A percentile compares a stretch with the other conserved stretches of the same genome.
Conservation (phyloP, 2,797 vertebrate genomes). For the Nannoperca australis region DNA sequence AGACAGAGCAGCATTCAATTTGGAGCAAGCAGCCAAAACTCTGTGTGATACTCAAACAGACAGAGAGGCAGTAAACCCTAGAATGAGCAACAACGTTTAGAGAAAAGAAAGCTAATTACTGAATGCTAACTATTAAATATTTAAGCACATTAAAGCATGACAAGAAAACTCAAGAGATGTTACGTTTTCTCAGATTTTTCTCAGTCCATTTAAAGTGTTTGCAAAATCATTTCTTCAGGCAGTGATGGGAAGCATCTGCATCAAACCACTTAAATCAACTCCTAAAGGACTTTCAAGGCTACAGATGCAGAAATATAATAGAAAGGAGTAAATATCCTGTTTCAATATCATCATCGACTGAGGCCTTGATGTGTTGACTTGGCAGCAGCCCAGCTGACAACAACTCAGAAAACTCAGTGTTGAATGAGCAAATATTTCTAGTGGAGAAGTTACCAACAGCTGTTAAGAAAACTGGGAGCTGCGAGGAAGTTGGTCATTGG, state of each 20-base stretch:
- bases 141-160: background rate
- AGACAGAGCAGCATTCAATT: constrained; percentile 16
- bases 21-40: constrained; percentile 24
- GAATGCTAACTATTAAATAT: background rate
- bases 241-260: background rate
- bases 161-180: background rate
- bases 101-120: background rate
- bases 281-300: background rate
- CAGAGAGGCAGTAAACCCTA: background rate
- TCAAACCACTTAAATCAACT: constrained; percentile 7
- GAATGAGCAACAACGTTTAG: constrained; percentile 3
- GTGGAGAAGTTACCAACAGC: constrained; percentile 44
- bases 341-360: background rate
- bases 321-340: constrained; percentile 4
- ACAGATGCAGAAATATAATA: constrained; percentile 12
- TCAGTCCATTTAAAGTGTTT: background rate
- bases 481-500: constrained; percentile 50
- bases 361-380: constrained; percentile 27
- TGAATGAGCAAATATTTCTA: constrained; percentile 58
- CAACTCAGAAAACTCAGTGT: constrained; percentile 42
- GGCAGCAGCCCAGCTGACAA: constrained; percentile 31
- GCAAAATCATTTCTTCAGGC: background rate
- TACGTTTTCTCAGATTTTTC: background rate
- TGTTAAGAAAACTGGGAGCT: constrained; percentile 43
- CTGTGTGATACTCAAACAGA: constrained; percentile 19